These are phyloP conservation scores for Eonycteris spelaea DNA, from an alignment of 2,113 vertebrate genomes.

Conservation along the genomic window DNA sequence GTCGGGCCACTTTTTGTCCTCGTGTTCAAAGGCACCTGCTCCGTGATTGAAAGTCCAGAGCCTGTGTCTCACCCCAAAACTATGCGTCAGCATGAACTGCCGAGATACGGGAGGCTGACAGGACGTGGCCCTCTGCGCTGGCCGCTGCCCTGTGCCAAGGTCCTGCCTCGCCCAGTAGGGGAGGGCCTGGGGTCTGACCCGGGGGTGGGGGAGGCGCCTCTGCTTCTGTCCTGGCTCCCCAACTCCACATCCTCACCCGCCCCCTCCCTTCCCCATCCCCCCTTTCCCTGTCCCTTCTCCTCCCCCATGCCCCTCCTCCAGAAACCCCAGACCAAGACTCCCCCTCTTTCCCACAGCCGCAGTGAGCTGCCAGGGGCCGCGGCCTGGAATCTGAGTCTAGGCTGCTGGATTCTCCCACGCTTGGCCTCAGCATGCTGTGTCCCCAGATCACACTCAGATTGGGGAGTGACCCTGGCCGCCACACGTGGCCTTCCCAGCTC, in stretches of 20 bases:
- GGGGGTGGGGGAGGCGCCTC: not conserved
- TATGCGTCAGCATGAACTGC: not conserved
- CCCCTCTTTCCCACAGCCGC: too few relatives aligned
- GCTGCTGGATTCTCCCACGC: too few relatives aligned
- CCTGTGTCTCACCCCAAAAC: not conserved
- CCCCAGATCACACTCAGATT: not conserved
- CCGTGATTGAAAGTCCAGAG: not conserved
- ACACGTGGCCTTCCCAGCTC: not conserved
- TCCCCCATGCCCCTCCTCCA: too few relatives aligned
- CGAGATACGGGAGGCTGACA: not conserved
- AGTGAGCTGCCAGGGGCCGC: not conserved
- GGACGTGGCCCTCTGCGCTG: not conserved
- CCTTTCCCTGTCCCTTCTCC: too few relatives aligned
- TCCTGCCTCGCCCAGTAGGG: not conserved
- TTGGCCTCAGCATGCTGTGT: not conserved
- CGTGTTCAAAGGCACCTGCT: not conserved
- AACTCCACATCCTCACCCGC: not conserved
- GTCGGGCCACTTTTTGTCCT: not conserved
- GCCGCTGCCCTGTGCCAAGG: fast-evolving
- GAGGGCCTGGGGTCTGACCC: not conserved
- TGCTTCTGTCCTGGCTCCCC: not conserved
- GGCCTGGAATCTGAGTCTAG: too few relatives aligned
- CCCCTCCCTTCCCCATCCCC: not conserved
- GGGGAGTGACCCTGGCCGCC: not conserved
- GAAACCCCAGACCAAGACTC: too few relatives aligned